Evolutionary conservation across 2,113 vertebrate genomes (phyloP).

Genomic region (Hymenochirus boettgeri): DNA sequence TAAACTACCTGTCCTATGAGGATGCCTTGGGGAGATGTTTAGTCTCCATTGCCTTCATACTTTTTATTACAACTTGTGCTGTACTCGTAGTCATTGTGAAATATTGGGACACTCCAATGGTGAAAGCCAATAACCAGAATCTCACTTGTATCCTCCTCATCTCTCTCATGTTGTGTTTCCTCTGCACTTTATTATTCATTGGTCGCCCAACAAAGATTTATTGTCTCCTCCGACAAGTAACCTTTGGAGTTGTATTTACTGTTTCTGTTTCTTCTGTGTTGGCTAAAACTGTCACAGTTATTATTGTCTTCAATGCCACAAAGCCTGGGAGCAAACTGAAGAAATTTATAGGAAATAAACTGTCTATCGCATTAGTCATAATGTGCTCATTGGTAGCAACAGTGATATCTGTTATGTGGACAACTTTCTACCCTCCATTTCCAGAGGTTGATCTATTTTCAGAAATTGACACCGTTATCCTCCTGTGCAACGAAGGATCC

Average conservation of each 20-base stretch:
- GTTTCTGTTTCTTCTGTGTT: slow-evolving; percentile 54
- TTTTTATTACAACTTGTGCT: slow-evolving; percentile 53
- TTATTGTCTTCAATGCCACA: slow-evolving; percentile 61
- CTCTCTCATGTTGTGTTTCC: slow-evolving; percentile 65
- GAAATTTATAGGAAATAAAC: slow-evolving; percentile 6
- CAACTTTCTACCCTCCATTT: slow-evolving; percentile 17
- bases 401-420: slow-evolving; percentile 22
- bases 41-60: slow-evolving; percentile 54
- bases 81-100: slow-evolving; percentile 58
- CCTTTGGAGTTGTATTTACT: slow-evolving; percentile 64
- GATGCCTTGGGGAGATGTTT: slow-evolving; percentile 63
- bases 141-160: slow-evolving; percentile 68
- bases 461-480: neutral
- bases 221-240: slow-evolving; percentile 48
- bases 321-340: slow-evolving; percentile 46
- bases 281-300: slow-evolving; percentile 63
- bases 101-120: slow-evolving; percentile 58
- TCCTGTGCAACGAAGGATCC: slow-evolving; percentile 27
- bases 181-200: slow-evolving; percentile 50
- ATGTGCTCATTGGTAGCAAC: neutral
- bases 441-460: neutral
- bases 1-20: slow-evolving; percentile 66
- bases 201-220: slow-evolving; percentile 2
- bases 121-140: slow-evolving; percentile 66
- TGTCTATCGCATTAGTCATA: slow-evolving; percentile 4